These are phyloP conservation scores for Notiomystis cincta DNA, from an alignment of 2,113 vertebrate genomes.

Conservation along the genomic window DNA sequence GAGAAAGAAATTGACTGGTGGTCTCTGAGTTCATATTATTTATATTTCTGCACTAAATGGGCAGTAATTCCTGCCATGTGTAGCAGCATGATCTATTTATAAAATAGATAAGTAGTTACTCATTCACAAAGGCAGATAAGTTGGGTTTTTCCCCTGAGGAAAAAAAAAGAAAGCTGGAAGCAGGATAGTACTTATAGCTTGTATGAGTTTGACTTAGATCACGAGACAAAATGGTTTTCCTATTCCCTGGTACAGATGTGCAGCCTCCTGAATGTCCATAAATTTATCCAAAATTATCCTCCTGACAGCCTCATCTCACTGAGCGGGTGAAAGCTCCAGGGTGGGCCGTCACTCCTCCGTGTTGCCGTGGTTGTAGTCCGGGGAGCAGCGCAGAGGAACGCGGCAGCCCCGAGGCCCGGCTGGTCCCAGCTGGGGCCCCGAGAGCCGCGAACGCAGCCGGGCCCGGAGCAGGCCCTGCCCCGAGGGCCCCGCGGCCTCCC, in stretches of 20 bases:
- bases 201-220: not conserved
- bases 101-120: not conserved
- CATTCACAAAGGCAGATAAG: fast-evolving
- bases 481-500: not conserved
- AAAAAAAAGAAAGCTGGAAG: not conserved
- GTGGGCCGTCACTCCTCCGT: fast-evolving
- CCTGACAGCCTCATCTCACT: not conserved
- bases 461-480: too few species aligned
- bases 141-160: not conserved
- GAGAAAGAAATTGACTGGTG: not conserved
- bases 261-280: not conserved
- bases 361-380: not conserved
- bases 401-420: too few species aligned
- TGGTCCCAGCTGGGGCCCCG: too few species aligned
- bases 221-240: not conserved
- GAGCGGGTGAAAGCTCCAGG: not conserved
- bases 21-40: not conserved
- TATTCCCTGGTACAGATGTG: not conserved
- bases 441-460: too few species aligned
- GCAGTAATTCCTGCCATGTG: not conserved
- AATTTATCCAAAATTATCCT: not conserved
- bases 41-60: not conserved
- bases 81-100: not conserved
- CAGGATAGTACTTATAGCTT: not conserved
- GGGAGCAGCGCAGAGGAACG: too few species aligned